phyloP scores from a whole-genome alignment of 2,113 vertebrate genomes.

The Stomatorhinus ivindoensis region DNA sequence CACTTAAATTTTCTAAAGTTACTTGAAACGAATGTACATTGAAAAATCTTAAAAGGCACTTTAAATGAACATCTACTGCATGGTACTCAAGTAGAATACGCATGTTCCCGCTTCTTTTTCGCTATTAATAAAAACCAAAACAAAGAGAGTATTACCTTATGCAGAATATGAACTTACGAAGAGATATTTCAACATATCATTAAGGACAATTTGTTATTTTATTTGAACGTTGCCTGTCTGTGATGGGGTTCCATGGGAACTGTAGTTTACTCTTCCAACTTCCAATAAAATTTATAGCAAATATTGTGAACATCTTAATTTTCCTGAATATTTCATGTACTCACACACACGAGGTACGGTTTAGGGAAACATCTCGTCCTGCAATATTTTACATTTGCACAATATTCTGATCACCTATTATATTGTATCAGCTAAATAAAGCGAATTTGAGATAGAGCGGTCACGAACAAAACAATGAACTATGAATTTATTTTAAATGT shows the following conservation, averaged over 20 bases:
- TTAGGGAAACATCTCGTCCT: neutral
- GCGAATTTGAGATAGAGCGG: neutral
- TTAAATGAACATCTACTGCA: neutral
- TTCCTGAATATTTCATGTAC: neutral
- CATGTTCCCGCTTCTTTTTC: slow-evolving; percentile 5
- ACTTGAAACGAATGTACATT: neutral
- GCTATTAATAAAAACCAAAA: neutral
- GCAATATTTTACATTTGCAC: neutral
- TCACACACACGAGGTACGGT: neutral
- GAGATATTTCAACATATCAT: neutral
- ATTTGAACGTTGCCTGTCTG: neutral
- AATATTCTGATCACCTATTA: neutral
- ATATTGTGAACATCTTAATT: neutral
- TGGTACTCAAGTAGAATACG: neutral
- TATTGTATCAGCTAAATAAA: neutral
- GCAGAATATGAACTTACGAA: neutral
- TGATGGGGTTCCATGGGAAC: slow-evolving; percentile 1
- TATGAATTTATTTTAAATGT: neutral
- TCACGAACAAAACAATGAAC: neutral
- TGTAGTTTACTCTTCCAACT: slow-evolving; percentile 8
- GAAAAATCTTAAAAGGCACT: neutral
- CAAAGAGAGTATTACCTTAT: neutral
- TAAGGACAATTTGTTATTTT: neutral
- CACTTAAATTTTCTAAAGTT: too few species aligned
- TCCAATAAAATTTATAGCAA: neutral